Conservation (phyloP, 2,797 vertebrate species). For the Sebastes iracundus region DNA sequence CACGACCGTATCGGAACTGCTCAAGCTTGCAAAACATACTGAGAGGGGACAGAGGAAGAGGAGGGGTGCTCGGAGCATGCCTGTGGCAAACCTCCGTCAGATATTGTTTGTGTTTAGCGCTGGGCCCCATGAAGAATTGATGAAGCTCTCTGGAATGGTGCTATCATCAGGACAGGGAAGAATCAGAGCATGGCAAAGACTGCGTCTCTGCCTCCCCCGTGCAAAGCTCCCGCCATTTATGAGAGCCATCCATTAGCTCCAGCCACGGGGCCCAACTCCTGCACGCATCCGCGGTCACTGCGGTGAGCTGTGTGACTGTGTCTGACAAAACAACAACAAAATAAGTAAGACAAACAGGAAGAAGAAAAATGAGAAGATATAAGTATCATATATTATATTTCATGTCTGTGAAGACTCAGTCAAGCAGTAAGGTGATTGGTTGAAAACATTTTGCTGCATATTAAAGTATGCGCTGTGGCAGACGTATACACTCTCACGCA, state of each 20-base stretch:
- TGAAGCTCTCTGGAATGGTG: conserved; percentile 67
- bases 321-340: neutral
- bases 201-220: conserved; percentile 38
- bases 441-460: conserved; percentile 30
- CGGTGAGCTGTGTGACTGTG: conserved; percentile 4
- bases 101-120: conserved; percentile 80
- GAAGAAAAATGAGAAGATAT: neutral
- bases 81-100: conserved; percentile 78
- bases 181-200: conserved; percentile 75
- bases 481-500: neutral
- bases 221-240: conserved; percentile 57
- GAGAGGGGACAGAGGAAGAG: conserved; percentile 52
- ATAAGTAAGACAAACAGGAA: neutral
- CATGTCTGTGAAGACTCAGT: neutral
- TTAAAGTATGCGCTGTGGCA: neutral
- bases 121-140: conserved; percentile 76
- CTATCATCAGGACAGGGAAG: conserved; percentile 57
- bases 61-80: conserved; percentile 71
- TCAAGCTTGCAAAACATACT: conserved; percentile 69
- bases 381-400: neutral
- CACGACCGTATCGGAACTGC: conserved; percentile 43
- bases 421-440: neutral
- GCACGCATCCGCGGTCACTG: conserved; percentile 36
- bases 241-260: conserved; percentile 70
- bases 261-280: conserved; percentile 44